Base-by-base conservation (phyloP, 2,113 vertebrate genomes). In the Natator depressus region DNA sequence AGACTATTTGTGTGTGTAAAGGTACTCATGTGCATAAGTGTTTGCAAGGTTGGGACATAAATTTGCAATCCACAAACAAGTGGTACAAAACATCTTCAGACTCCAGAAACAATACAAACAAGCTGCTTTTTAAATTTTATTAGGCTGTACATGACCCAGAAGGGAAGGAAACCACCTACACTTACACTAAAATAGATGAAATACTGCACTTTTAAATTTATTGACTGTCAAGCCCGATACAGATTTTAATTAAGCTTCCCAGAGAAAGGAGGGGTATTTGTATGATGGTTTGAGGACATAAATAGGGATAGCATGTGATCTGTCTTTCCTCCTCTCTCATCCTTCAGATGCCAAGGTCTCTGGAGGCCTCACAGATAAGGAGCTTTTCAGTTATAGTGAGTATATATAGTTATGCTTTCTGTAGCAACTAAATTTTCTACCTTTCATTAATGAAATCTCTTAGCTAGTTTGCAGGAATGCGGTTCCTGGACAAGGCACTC, bases 41-140 rank as follows among this genome's bases (percentile, higher is more conserved):
- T 51, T 72, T 78, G 53, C 24, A 6, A 5, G 27, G 10, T 25
- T 85, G 57, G 78, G 80, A 86, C 82, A 62, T 82, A 82, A 42
- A 49, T 46, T 54, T 5, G 1, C 1, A 2, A 57, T 42, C 4
- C 0, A 0, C 13, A 14, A 2, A 87, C 42, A 46, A 51, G 17
- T 22, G 75, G 47, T 13, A 87, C 29, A 87, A 87, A 46, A 57
- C 12, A 50, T 12, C 27, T n/a, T 78, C 5, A 35, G 55, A 31
- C 25, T 78, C 27, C 85, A 55, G 53, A 79, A 31, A 86, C 25
- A 84, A 75, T 38, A 38, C 72, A 91, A 20, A 17, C 53, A 65
- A 84, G 8, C 62, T 72, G 19, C 17, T 38, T 72, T 72, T n/a
- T 69, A 17, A 38, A n/a, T 72, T 72, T 9, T n/a, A 38, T 72